phyloP scores from a whole-genome alignment of 2,888 invertebrate species.

The Megamerina dolium region DNA sequence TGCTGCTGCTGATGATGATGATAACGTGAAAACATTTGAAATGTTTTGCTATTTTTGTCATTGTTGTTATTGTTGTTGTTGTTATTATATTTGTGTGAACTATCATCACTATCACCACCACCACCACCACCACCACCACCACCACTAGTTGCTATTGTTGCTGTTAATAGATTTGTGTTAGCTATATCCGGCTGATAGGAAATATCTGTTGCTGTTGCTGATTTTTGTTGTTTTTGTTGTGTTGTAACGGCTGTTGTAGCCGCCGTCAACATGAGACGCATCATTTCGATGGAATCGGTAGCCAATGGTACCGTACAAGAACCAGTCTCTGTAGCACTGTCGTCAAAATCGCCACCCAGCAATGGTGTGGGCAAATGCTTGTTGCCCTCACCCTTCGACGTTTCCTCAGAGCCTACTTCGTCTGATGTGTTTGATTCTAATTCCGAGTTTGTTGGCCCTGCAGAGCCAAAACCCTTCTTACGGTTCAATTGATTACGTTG shows the following conservation, averaged over 20 bases:
- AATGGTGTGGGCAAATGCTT: conserved; percentile 4
- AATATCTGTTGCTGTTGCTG: conserved; percentile 15
- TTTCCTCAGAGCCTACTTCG: conserved; percentile 26
- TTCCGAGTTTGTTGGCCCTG: conserved; percentile 21
- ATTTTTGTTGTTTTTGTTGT: no score
- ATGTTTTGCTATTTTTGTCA: conserved; percentile 10
- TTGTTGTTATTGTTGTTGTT: conserved; percentile 6
- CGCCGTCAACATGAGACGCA: conserved; percentile 43
- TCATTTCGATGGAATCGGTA: conserved; percentile 41
- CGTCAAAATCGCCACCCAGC: conserved; percentile 26
- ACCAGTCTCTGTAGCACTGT: conserved; percentile 41
- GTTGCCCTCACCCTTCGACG: conserved; percentile 7
- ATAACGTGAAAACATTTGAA: conserved; percentile 9
- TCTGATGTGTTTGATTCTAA: conserved; percentile 32
- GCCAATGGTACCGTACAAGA: conserved; percentile 44
- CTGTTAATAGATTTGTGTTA: background rate
- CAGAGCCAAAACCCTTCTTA: background rate
- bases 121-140: conserved; percentile 21
- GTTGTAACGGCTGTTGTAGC: conserved; percentile 39
- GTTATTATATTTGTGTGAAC: conserved; percentile 10
- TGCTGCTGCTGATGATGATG: conserved; percentile 11
- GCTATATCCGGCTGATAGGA: conserved; percentile 14
- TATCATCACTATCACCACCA: conserved; percentile 5
- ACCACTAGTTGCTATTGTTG: conserved; percentile 25
- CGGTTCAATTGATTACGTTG: conserved; percentile 27